Percentiles rank a stretch among this genome's conserved stretches.
phyloP scores from a whole-genome alignment of 2,113 vertebrate genomes.

The Balaeniceps rex region DNA sequence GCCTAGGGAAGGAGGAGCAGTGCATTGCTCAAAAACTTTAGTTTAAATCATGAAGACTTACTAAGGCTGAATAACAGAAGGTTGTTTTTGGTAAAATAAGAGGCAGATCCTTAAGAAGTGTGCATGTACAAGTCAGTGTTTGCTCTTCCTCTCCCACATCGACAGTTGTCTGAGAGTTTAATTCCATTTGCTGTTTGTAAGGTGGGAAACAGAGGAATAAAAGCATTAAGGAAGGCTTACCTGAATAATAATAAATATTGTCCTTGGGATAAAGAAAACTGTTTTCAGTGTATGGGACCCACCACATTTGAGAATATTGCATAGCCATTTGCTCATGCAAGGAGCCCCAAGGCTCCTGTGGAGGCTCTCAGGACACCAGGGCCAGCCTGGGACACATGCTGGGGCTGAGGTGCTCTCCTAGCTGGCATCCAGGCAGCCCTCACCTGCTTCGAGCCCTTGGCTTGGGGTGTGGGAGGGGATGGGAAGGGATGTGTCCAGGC shows the following conservation, averaged over 20 bases:
- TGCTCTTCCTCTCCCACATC: not conserved
- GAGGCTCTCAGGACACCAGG: not conserved
- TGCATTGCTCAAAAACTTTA: not conserved
- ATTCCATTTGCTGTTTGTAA: conserved; percentile 13
- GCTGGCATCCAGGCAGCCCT: not conserved
- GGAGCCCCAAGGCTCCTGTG: not conserved
- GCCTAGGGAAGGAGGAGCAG: not conserved
- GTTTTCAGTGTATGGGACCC: not conserved
- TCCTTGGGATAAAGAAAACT: not conserved
- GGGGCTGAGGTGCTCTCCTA: not conserved
- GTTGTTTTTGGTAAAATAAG: not conserved
- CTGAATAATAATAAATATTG: not conserved
- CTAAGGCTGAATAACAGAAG: not conserved
- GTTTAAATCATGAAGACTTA: not conserved
- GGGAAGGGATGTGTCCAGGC: not conserved
- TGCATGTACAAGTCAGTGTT: not conserved
- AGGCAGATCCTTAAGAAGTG: not conserved
- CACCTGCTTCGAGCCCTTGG: not conserved
- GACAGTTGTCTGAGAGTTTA: not conserved
- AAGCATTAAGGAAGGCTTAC: not conserved
- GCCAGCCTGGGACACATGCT: not conserved
- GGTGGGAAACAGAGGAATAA: conserved; percentile 19
- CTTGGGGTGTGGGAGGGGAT: not conserved
- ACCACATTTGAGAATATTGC: not conserved
- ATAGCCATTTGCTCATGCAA: not conserved